Percentiles rank a stretch among this genome's conserved stretches.
Conservation (phyloP, 2,113 vertebrate genomes). For the Excalfactoria chinensis region DNA sequence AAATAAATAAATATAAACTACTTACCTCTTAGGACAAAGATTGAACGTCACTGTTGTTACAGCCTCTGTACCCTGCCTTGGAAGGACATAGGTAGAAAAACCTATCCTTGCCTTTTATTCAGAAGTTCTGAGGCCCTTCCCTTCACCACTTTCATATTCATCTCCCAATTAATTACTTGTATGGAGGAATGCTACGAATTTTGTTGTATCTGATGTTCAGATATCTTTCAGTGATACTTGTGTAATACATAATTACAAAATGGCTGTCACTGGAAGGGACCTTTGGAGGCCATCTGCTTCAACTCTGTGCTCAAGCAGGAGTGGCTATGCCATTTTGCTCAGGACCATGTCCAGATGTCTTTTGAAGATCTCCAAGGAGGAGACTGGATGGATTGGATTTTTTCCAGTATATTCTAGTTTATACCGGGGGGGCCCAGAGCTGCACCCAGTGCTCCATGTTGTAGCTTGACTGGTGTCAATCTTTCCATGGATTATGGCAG, state of each 20-base stretch:
- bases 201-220: not conserved
- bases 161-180: not conserved
- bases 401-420: not conserved
- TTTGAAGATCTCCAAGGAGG: not conserved
- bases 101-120: not conserved
- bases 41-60: not conserved
- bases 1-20: not conserved
- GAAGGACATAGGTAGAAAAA: not conserved
- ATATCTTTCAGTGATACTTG: not conserved
- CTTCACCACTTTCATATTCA: not conserved
- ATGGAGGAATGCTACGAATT: not conserved
- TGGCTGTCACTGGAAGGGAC: not conserved
- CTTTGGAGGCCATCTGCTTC: not conserved
- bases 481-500: too few species aligned
- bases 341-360: not conserved
- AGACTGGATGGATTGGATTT: not conserved
- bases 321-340: not conserved
- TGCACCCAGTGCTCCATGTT: not conserved
- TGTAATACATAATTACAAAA: not conserved
- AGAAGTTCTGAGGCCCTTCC: not conserved
- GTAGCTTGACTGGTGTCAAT: not conserved
- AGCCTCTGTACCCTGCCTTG: not conserved
- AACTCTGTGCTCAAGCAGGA: not conserved
- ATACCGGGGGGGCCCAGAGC: not conserved
- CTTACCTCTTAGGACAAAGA: not conserved